Conservation (phyloP, 2,888 invertebrate species). For the Tachystola acroxantha region DNA sequence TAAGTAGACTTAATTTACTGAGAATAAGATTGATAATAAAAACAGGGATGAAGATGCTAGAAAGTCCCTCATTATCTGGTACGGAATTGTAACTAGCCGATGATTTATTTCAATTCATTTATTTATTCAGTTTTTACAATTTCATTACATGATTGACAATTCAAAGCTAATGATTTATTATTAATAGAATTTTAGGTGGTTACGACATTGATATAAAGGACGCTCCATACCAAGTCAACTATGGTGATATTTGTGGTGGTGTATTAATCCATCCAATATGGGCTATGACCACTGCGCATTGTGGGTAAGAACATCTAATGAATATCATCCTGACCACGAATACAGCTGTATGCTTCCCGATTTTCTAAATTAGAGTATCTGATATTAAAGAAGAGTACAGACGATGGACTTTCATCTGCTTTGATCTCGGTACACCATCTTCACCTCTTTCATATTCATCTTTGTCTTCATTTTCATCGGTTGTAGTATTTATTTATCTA, state of each 20-base stretch:
- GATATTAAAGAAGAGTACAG: neutral
- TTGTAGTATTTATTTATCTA: neutral
- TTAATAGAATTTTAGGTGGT: constrained; percentile 60
- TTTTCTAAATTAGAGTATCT: neutral
- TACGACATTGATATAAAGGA: constrained; percentile 35
- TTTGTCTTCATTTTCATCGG: neutral
- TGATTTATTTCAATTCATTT: too few relatives aligned
- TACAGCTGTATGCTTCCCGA: too few relatives aligned
- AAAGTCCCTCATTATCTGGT: too few relatives aligned
- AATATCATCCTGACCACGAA: neutral
- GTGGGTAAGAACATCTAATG: constrained; percentile 43
- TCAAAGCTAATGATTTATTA: too few relatives aligned
- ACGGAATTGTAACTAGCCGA: too few relatives aligned
- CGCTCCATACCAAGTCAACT: constrained; percentile 53
- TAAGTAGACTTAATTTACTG: neutral
- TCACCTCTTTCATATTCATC: neutral
- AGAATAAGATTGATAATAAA: too few relatives aligned
- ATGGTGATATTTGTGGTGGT: constrained; percentile 56
- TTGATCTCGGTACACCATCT: too few relatives aligned
- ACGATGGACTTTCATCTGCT: too few relatives aligned
- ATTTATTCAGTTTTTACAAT: too few relatives aligned
- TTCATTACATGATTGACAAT: too few relatives aligned
- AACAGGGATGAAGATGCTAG: too few relatives aligned
- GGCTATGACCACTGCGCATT: constrained; percentile 57
- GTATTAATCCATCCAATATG: constrained; percentile 44